Evolutionary conservation across 2,797 vertebrate species (phyloP).

Genomic region (Centroberyx gerrardi): DNA sequence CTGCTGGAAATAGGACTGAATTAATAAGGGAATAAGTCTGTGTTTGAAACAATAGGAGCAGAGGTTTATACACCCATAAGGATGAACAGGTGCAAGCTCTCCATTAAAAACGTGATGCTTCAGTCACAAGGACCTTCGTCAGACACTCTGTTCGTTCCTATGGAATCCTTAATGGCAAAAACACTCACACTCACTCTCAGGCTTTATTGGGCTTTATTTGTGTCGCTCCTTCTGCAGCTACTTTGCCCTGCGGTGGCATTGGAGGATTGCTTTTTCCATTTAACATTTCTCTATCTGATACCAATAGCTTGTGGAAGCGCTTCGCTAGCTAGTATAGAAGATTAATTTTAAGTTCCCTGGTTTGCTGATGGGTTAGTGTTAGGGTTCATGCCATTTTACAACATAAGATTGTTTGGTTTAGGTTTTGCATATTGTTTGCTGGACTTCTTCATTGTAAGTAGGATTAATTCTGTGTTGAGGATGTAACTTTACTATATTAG

Average conservation of each 20-base stretch:
- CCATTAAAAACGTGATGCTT: conserved; percentile 45
- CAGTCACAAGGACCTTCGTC: conserved; percentile 35
- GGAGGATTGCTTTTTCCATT: conserved; percentile 70
- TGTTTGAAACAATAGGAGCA: conserved; percentile 27
- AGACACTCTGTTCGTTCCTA: conserved; percentile 12
- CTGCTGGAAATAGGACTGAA: conserved; percentile 16
- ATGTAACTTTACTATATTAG: no score
- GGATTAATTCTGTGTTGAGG: neutral
- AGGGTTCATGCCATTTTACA: conserved; percentile 23
- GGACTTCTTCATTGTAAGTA: neutral
- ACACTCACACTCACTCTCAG: conserved; percentile 6
- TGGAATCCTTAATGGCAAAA: conserved; percentile 18
- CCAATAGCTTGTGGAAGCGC: conserved; percentile 70
- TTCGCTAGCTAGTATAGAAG: conserved; percentile 57
- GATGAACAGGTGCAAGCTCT: conserved; percentile 36
- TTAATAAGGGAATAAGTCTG: conserved; percentile 5
- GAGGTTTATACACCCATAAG: conserved; percentile 38
- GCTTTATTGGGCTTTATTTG: conserved; percentile 26
- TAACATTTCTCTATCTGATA: conserved; percentile 36
- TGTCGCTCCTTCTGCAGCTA: conserved; percentile 42
- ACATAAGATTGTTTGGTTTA: neutral
- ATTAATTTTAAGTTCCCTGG: conserved; percentile 55
- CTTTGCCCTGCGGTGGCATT: conserved; percentile 47
- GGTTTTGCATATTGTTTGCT: conserved; percentile 9
- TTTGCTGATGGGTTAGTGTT: neutral